phyloP scores from a whole-genome alignment of 1,140 invertebrate species.

The Spodoptera litura region DNA sequence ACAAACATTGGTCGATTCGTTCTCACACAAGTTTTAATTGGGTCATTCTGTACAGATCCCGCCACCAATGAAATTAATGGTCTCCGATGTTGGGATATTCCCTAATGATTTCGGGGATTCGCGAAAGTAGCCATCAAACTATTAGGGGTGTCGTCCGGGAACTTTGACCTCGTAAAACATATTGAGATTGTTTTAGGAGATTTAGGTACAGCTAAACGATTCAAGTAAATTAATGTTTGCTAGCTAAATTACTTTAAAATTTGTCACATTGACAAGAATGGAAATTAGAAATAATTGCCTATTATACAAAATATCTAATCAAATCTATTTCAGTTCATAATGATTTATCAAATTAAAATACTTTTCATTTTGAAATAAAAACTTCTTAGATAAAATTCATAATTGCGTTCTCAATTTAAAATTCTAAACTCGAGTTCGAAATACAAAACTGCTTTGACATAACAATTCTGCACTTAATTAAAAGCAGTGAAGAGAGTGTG shows the following conservation, averaged over 20 bases:
- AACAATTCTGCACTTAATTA: slow-evolving; percentile 6
- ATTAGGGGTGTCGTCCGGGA: neutral
- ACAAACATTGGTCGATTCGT: slow-evolving; percentile 34
- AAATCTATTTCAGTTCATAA: no score
- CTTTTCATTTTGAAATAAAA: no score
- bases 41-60: slow-evolving; percentile 36
- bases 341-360: no score
- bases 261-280: no score
- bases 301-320: no score
- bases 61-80: slow-evolving; percentile 37
- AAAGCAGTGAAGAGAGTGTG: neutral
- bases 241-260: no score
- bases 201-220: no score
- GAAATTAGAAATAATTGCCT: no score
- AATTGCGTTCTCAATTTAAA: no score
- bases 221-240: no score
- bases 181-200: no score
- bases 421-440: neutral
- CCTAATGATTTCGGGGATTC: slow-evolving; percentile 32
- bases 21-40: slow-evolving; percentile 42
- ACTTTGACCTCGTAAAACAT: neutral
- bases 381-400: no score
- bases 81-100: slow-evolving; percentile 27
- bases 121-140: slow-evolving; percentile 31
- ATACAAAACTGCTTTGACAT: neutral